Conservation (phyloP, 2,888 invertebrate genomes). For the Rhogogaster chlorosoma region DNA sequence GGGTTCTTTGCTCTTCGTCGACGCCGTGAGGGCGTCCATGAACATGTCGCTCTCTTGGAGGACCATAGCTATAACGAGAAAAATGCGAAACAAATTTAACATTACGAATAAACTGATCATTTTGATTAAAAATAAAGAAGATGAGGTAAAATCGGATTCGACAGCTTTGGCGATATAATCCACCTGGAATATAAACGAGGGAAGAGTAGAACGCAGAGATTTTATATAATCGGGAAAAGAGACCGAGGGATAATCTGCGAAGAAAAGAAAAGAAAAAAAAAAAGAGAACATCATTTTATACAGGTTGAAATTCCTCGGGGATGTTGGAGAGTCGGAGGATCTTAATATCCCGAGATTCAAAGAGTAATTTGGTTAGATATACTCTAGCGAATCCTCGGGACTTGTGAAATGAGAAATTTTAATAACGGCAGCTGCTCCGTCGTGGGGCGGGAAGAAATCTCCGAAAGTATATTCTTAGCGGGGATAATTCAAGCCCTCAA, state of each 20-base stretch:
- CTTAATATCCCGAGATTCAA: neutral
- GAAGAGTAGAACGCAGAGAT: neutral
- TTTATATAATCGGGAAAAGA: neutral
- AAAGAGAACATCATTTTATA: neutral
- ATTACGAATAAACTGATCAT: neutral
- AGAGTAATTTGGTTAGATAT: constrained; percentile 2
- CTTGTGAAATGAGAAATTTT: constrained; percentile 17
- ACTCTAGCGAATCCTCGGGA: neutral
- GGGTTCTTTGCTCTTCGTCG: constrained; percentile 86
- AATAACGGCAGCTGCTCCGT: neutral
- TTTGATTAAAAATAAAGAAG: neutral
- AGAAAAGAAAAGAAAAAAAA: neutral
- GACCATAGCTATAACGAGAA: constrained; percentile 82
- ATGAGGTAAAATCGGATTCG: neutral
- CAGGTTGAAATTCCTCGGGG: neutral
- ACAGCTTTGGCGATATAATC: neutral
- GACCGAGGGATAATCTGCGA: neutral
- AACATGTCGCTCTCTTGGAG: constrained; percentile 96
- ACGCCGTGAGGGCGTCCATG: constrained; percentile 93
- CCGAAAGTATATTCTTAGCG: neutral
- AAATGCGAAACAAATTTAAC: neutral
- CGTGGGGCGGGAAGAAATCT: constrained; percentile 7
- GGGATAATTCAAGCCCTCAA: neutral
- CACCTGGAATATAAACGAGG: neutral
- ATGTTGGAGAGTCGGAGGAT: neutral